A percentile compares a stretch with the other conserved stretches of the same genome.
Conservation (phyloP, 2,888 invertebrate genomes). For the Acanthosepion esculentum region DNA sequence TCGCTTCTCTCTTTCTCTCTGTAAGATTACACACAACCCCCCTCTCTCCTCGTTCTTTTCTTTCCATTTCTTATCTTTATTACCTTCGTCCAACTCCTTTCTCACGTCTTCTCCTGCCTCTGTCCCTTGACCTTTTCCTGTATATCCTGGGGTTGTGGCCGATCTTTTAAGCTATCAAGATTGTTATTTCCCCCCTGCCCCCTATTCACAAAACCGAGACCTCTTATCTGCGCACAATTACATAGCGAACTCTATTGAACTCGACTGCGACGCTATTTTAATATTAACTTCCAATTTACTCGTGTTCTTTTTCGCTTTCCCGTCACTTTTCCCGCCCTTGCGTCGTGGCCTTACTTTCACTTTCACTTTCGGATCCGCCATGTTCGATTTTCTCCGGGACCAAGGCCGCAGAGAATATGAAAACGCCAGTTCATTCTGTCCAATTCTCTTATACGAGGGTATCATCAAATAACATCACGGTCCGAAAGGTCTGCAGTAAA, state of each 20-base stretch:
- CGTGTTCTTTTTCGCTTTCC: slow-evolving; percentile 22
- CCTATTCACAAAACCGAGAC: not conserved
- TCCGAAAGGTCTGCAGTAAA: slow-evolving; percentile 33
- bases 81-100: not conserved
- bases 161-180: slow-evolving; percentile 33
- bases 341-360: not conserved
- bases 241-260: slow-evolving; percentile 21
- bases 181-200: not conserved
- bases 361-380: slow-evolving; percentile 6
- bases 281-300: slow-evolving; percentile 22
- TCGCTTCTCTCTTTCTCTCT: not conserved
- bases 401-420: not conserved
- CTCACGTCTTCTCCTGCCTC: not conserved
- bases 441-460: slow-evolving; percentile 17
- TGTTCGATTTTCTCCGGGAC: slow-evolving; percentile 17
- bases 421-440: slow-evolving; percentile 21
- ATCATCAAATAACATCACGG: not conserved
- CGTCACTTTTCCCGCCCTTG: not conserved
- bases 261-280: slow-evolving; percentile 14
- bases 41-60: not conserved
- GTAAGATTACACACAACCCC: not conserved
- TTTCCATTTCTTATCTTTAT: not conserved
- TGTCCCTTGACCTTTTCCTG: slow-evolving; percentile 22
- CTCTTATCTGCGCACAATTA: slow-evolving; percentile 13
- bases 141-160: slow-evolving; percentile 33